Evolutionary conservation across 2,797 vertebrate genomes (phyloP).

Genomic region (Centroberyx gerrardi): DNA sequence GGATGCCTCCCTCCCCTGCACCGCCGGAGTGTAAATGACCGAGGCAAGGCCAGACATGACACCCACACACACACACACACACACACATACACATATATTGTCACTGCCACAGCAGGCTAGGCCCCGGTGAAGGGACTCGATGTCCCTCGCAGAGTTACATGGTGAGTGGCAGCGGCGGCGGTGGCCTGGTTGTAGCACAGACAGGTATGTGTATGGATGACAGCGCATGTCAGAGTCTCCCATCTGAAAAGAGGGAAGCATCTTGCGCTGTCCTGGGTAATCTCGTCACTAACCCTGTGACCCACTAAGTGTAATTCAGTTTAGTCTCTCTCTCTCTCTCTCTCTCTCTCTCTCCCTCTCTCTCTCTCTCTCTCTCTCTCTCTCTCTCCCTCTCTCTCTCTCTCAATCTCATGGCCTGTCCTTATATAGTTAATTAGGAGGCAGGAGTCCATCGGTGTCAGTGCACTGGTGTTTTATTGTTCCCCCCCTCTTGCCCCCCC

Average conservation of each 20-base stretch:
- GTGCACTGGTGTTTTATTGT: slow-evolving; percentile 78
- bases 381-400: slow-evolving; percentile 2
- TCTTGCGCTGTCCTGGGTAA: slow-evolving; percentile 20
- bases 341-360: background rate
- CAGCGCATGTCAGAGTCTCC: slow-evolving; percentile 7
- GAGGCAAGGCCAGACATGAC: slow-evolving; percentile 33
- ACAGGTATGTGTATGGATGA: slow-evolving; percentile 14
- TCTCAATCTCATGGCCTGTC: background rate
- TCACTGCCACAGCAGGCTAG: slow-evolving; percentile 17
- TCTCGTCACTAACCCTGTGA: slow-evolving; percentile 28
- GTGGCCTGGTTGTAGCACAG: slow-evolving; percentile 23
- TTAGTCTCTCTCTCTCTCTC: background rate
- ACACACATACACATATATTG: background rate
- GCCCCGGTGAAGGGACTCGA: slow-evolving; percentile 12
- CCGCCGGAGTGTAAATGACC: slow-evolving; percentile 63
- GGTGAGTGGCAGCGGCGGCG: slow-evolving; percentile 37
- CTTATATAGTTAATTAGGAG: slow-evolving; percentile 78
- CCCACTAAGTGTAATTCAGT: slow-evolving; percentile 22
- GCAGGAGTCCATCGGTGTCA: slow-evolving; percentile 80
- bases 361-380: background rate
- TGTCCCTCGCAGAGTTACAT: slow-evolving; percentile 24
- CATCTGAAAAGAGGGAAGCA: slow-evolving; percentile 5
- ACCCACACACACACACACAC: slow-evolving; percentile 10
- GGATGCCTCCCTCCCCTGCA: slow-evolving; percentile 18
- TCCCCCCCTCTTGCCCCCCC: slow-evolving; percentile 22